phyloP scores from a whole-genome alignment of 23 tunicate species.

The Ciona savignyi region DNA sequence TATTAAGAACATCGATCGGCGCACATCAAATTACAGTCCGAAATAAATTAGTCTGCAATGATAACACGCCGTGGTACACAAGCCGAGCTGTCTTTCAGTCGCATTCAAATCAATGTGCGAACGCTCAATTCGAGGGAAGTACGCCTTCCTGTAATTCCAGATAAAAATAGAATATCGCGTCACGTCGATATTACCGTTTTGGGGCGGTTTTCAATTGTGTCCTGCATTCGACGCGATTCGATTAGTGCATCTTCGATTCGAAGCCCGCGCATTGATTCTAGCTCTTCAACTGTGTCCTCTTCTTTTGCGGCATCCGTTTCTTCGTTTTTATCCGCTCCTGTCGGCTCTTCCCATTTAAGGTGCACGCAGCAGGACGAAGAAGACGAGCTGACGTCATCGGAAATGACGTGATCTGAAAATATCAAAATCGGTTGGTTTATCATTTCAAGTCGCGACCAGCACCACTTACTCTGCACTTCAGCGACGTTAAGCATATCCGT shows the following conservation, averaged over 20 bases:
- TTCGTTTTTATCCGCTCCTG: not conserved
- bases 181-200: slow-evolving; percentile 19
- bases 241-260: slow-evolving; percentile 42
- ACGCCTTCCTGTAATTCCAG: not conserved
- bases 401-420: no score
- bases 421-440: no score
- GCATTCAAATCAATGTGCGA: no score
- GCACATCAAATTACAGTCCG: no score
- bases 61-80: no score
- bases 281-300: slow-evolving; percentile 22
- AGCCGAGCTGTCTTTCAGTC: no score
- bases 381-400: not conserved
- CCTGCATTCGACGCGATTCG: slow-evolving; percentile 40
- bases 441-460: not conserved
- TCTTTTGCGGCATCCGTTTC: slow-evolving; percentile 4
- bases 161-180: no score
- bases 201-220: slow-evolving; percentile 15
- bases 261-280: slow-evolving; percentile 31
- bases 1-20: no score
- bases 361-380: not conserved
- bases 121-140: not conserved
- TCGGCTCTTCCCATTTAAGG: no score
- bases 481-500: not conserved
- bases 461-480: no score
- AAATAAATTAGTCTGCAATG: no score